Conservation (phyloP, 2,113 vertebrate genomes). For the Grallaria varia region DNA sequence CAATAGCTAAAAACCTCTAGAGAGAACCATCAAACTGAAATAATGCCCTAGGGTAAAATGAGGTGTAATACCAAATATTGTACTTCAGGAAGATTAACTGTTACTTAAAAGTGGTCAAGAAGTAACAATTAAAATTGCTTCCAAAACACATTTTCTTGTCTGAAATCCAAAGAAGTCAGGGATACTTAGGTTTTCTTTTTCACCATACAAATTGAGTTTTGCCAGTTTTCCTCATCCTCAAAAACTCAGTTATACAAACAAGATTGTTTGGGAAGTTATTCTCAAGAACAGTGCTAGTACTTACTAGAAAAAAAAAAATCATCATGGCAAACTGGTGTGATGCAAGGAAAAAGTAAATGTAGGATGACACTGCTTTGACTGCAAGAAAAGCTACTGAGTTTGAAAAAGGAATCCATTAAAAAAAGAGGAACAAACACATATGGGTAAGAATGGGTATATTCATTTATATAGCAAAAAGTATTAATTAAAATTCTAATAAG, state of each 20-base stretch:
- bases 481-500: not conserved
- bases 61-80: not conserved
- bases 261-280: not conserved
- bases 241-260: not conserved
- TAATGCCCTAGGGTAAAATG: not conserved
- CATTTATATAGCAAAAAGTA: not conserved
- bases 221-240: not conserved
- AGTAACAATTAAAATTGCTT: not conserved
- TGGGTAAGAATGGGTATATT: not conserved
- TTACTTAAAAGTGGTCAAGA: not conserved
- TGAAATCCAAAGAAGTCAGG: not conserved
- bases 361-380: not conserved
- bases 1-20: not conserved
- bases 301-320: not conserved
- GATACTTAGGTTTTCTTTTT: not conserved
- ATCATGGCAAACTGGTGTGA: not conserved
- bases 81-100: not conserved
- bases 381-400: not conserved
- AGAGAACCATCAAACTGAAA: not conserved
- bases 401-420: not conserved
- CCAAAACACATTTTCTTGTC: not conserved
- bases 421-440: not conserved
- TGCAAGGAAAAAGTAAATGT: not conserved
- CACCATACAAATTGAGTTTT: not conserved
- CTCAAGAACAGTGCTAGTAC: not conserved